Conservation (phyloP, 2,113 vertebrate genomes). For the Centrocercus urophasianus region DNA sequence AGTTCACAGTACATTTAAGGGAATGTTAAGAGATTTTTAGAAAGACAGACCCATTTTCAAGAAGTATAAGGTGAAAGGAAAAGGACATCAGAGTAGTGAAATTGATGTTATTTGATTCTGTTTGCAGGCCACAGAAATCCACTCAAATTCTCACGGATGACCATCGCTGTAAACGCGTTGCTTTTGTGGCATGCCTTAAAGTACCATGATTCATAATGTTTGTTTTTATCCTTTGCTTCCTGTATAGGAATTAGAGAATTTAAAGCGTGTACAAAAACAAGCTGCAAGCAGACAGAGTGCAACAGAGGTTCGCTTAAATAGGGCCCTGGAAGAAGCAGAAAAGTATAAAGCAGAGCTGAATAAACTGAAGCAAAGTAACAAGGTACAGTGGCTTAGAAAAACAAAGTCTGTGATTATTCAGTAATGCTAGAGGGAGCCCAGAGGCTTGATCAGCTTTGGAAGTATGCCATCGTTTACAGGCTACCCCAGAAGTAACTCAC, state of each 20-base stretch:
- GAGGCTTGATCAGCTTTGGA: neutral
- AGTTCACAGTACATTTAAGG: neutral
- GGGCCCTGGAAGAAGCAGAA: constrained; percentile 91
- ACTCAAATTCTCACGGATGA: neutral
- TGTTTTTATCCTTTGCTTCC: constrained; percentile 8
- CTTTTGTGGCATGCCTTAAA: neutral
- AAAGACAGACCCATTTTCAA: neutral
- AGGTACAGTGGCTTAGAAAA: constrained; percentile 76
- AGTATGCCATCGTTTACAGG: fast-evolving
- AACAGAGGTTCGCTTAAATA: constrained; percentile 88
- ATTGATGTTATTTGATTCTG: neutral
- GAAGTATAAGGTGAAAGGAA: neutral
- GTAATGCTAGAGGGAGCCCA: neutral
- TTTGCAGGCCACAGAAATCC: neutral
- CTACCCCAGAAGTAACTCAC: neutral
- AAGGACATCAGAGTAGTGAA: neutral
- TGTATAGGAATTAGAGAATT: constrained; percentile 86
- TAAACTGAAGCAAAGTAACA: constrained; percentile 87
- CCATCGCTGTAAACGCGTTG: neutral
- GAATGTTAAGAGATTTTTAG: neutral
- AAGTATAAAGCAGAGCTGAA: constrained; percentile 85
- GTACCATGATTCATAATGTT: neutral
- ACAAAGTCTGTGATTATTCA: neutral
- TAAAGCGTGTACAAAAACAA: constrained; percentile 87
- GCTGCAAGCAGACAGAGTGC: constrained; percentile 79